Evolutionary conservation across 2,113 vertebrate genomes (phyloP).

Genomic region (Oceanodroma tethys): DNA sequence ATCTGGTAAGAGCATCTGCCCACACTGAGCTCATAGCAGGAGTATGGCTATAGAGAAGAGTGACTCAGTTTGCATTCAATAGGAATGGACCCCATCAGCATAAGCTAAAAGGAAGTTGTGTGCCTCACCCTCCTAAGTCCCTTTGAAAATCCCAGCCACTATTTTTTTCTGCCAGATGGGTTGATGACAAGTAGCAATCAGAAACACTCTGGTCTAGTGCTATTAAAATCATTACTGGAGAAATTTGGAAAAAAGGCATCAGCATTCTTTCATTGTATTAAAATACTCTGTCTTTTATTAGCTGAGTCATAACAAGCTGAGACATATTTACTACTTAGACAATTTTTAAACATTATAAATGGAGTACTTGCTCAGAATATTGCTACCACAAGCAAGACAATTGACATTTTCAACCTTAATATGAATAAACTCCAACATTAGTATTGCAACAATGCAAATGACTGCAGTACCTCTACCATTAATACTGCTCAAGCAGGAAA

Average conservation of each 20-base stretch:
- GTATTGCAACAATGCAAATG: conserved; percentile 19
- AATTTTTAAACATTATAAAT: conserved; percentile 38
- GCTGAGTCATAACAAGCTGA: conserved; percentile 54
- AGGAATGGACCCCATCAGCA: neutral
- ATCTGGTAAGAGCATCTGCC: neutral
- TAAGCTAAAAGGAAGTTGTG: neutral
- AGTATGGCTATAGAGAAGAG: neutral
- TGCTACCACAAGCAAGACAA: conserved; percentile 23
- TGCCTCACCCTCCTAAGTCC: neutral
- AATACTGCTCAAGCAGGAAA: conserved; percentile 33
- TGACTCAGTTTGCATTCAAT: neutral
- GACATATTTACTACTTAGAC: conserved; percentile 33
- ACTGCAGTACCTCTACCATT: conserved; percentile 9
- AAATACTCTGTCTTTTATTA: conserved; percentile 38
- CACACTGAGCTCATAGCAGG: neutral
- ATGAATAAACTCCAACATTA: conserved; percentile 17
- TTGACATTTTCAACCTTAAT: conserved; percentile 38
- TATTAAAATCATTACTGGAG: conserved; percentile 45
- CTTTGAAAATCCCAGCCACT: conserved; percentile 5
- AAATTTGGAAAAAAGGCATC: conserved; percentile 26
- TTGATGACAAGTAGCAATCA: conserved; percentile 50
- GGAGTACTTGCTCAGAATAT: conserved; percentile 13
- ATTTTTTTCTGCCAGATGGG: conserved; percentile 17
- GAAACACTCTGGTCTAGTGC: conserved; percentile 10
- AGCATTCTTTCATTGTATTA: conserved; percentile 37